Conservation (phyloP, 1,140 invertebrate species). For the Lepidostoma basale region DNA sequence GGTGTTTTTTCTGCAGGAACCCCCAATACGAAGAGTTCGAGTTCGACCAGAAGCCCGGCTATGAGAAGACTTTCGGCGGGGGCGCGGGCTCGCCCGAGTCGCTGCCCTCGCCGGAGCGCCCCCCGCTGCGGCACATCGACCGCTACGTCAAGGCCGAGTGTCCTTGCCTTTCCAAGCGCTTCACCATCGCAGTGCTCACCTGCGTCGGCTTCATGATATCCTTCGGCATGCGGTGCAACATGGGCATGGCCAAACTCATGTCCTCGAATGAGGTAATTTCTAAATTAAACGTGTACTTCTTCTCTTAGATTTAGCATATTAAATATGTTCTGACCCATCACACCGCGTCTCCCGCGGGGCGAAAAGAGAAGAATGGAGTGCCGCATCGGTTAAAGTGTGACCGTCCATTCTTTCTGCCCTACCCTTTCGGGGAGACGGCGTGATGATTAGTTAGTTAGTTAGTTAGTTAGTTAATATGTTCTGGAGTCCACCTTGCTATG, state of each 20-base stretch:
- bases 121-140: constrained; percentile 84
- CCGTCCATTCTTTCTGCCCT: too few relatives aligned
- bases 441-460: too few relatives aligned
- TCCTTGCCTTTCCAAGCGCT: constrained; percentile 85
- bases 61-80: constrained; percentile 61
- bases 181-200: constrained; percentile 84
- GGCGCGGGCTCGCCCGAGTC: constrained; percentile 67
- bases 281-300: too few relatives aligned
- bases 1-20: constrained; percentile 56
- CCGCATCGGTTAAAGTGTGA: too few relatives aligned
- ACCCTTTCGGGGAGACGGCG: too few relatives aligned
- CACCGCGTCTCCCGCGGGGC: too few relatives aligned
- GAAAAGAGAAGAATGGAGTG: too few relatives aligned
- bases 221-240: constrained; percentile 94
- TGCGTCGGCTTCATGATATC: constrained; percentile 92
- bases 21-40: constrained; percentile 61
- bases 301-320: background rate
- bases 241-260: constrained; percentile 92
- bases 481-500: too few relatives aligned
- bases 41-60: constrained; percentile 58
- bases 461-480: too few relatives aligned
- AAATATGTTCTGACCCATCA: background rate
- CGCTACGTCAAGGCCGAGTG: constrained; percentile 87
- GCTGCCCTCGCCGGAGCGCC: constrained; percentile 74
- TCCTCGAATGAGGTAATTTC: constrained; percentile 63